Percentiles rank a stretch among this genome's conserved stretches.
These are phyloP conservation scores for Oncorhynchus kisutch DNA, from an alignment of 2,113 vertebrate species.

Conservation along the genomic window DNA sequence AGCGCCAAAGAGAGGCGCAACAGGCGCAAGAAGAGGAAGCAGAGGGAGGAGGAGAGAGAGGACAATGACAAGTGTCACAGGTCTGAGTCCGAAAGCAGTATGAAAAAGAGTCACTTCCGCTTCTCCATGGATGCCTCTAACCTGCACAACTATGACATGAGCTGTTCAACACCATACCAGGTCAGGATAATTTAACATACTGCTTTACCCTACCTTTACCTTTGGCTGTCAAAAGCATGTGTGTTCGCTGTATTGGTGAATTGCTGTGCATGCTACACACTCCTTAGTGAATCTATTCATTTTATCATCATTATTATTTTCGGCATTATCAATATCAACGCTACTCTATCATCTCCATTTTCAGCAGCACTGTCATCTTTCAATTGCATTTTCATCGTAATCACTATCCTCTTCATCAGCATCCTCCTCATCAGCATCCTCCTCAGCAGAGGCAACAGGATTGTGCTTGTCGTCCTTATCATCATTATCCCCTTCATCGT, in stretches of 20 bases:
- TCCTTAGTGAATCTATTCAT: background rate
- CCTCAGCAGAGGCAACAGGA: background rate
- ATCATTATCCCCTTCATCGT: background rate
- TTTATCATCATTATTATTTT: slow-evolving; percentile 7
- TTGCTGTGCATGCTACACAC: no score
- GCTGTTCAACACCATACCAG: slow-evolving; percentile 82
- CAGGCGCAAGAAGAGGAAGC: slow-evolving; percentile 83
- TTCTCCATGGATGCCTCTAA: slow-evolving; percentile 82
- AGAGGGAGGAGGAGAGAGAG: slow-evolving; percentile 80
- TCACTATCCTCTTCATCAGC: no score
- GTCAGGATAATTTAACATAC: slow-evolving; percentile 63
- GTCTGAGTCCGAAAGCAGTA: slow-evolving; percentile 80
- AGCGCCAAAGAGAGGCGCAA: slow-evolving; percentile 95
- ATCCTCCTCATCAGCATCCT: background rate
- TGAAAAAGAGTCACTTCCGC: slow-evolving; percentile 80
- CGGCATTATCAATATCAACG: background rate
- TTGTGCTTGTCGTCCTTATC: background rate
- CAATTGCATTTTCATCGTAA: slow-evolving; percentile 1
- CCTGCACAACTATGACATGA: slow-evolving; percentile 83
- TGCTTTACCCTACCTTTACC: background rate
- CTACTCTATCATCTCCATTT: background rate
- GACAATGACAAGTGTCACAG: slow-evolving; percentile 77
- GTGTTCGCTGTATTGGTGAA: no score
- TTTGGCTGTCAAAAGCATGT: background rate
- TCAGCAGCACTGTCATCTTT: slow-evolving; percentile 13